These are phyloP conservation scores for Drosophila affinis DNA, from an alignment of 2,888 invertebrate genomes.

Conservation along the genomic window DNA sequence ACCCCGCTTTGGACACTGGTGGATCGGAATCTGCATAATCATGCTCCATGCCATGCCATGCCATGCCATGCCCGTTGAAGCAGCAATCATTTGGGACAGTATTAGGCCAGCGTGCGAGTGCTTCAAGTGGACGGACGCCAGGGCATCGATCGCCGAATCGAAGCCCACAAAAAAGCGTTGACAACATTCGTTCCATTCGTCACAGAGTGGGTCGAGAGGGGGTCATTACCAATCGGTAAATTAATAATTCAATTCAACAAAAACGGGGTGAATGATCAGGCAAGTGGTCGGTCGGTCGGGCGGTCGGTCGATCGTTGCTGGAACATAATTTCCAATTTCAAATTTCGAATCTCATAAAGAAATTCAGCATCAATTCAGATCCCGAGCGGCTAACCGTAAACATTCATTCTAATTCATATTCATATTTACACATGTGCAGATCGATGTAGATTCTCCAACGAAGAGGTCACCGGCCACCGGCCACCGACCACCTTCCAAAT, in stretches of 20 bases:
- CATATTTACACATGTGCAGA: constrained; percentile 15
- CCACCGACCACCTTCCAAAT: constrained; percentile 41
- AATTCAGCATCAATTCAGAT: no score
- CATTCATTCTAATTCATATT: constrained; percentile 15
- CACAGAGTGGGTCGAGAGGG: constrained; percentile 19
- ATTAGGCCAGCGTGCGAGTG: constrained; percentile 71
- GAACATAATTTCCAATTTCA: constrained; percentile 44
- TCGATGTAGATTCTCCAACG: constrained; percentile 3
- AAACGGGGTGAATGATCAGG: constrained; percentile 70
- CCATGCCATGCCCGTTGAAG: constrained; percentile 35
- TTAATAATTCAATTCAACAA: constrained; percentile 53
- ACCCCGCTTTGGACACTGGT: no score
- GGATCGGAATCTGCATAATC: constrained; percentile 66
- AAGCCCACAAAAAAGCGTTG: constrained; percentile 37
- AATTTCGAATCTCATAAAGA: constrained; percentile 16
- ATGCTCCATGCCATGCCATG: constrained; percentile 28
- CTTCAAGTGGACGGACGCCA: constrained; percentile 30
- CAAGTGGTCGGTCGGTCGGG: constrained; percentile 52
- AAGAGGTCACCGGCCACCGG: constrained; percentile 26
- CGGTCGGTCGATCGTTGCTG: constrained; percentile 19
- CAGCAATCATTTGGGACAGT: constrained; percentile 61
- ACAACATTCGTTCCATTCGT: constrained; percentile 61
- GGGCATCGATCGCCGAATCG: not conserved
- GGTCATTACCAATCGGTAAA: constrained; percentile 30
- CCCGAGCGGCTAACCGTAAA: constrained; percentile 8